Base-by-base conservation (phyloP, 23 tunicate species). In the Corella eumyota region DNA sequence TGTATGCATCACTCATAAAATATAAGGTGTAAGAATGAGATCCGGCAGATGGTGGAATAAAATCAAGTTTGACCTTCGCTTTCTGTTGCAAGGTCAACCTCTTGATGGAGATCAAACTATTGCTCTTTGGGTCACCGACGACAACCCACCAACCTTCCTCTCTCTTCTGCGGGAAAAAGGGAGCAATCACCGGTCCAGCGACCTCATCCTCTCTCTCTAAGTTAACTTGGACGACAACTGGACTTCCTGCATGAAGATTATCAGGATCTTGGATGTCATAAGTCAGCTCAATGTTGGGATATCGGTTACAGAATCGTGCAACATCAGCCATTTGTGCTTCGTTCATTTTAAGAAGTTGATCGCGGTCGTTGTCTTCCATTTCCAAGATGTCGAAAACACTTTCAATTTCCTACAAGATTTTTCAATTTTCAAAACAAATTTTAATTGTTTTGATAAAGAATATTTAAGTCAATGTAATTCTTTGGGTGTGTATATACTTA, bases 81-180 rank as follows among this genome's bases (percentile, higher is more conserved):
- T 78, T 78, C 60, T 78, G 82, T 38, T 88, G 96, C 5, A 88
- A 77, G 15, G 96, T 88, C 26, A 88, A 67, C 44, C 96, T 44
- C 45, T 83, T 82, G 93, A 92, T 92, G 11, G 93, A 83, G 58
- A 92, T 83, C 45, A 92, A 31, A 50, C 81, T 76, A 75, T 83
- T 83, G 11, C 77, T 75, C 58, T 92, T 92, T 46, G 85, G 93
- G 54, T 92, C 98, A 6, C 98, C 98, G 61, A 92, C 82, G 6
- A 92, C 93, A 2, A 81, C 84, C 98, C 98, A 92, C 98, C 98
- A 92, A 15, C 98, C 98, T 54, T 92, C 98, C 48, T 92, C 90
- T 2, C 98, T 79, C 61, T 83, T 82, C 54, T 83, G 85, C 3
- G 98, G 98, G 73, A 81, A 92, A 45, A 92, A 92, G 3, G 98